These are phyloP conservation scores for Atherinosoma microstoma DNA, from an alignment of 2,797 vertebrate genomes.

Conservation along the genomic window DNA sequence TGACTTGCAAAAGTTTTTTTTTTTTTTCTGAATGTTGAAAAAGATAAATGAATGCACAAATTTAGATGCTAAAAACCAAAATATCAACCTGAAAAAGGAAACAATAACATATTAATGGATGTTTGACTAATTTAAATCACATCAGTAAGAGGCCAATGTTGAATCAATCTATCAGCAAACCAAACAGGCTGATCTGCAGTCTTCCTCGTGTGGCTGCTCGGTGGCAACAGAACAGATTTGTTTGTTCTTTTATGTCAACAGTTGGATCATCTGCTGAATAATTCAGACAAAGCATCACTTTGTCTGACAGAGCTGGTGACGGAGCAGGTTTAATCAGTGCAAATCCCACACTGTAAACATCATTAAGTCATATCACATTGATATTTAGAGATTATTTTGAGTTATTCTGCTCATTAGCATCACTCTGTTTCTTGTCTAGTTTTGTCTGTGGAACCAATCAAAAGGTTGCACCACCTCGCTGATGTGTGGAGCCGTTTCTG, in stretches of 20 bases:
- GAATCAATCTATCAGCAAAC: slow-evolving; percentile 13
- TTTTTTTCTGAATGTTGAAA: too few relatives aligned
- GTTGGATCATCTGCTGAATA: slow-evolving; percentile 25
- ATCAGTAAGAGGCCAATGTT: slow-evolving; percentile 22
- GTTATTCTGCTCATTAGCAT: too few relatives aligned
- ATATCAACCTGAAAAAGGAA: neutral
- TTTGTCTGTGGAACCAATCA: too few relatives aligned
- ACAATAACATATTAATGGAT: too few relatives aligned
- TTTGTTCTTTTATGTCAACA: slow-evolving; percentile 32
- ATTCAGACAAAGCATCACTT: slow-evolving; percentile 21
- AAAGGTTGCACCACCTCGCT: too few relatives aligned
- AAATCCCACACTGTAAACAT: neutral
- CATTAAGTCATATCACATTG: neutral
- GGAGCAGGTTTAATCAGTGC: neutral
- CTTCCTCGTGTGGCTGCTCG: neutral
- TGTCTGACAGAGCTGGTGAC: slow-evolving; percentile 4
- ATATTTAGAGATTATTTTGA: too few relatives aligned
- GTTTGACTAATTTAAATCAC: slow-evolving; percentile 2
- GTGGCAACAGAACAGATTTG: slow-evolving; percentile 24
- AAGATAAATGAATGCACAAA: too few relatives aligned
- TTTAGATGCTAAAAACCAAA: neutral
- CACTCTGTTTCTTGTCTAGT: too few relatives aligned
- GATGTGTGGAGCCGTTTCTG: too few relatives aligned
- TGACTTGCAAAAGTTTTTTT: neutral
- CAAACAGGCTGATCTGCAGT: neutral